A percentile compares a stretch with the other conserved stretches of the same genome.
Evolutionary conservation across 2,888 invertebrate species (phyloP).

Genomic region (Macrosoma leucophasiata): DNA sequence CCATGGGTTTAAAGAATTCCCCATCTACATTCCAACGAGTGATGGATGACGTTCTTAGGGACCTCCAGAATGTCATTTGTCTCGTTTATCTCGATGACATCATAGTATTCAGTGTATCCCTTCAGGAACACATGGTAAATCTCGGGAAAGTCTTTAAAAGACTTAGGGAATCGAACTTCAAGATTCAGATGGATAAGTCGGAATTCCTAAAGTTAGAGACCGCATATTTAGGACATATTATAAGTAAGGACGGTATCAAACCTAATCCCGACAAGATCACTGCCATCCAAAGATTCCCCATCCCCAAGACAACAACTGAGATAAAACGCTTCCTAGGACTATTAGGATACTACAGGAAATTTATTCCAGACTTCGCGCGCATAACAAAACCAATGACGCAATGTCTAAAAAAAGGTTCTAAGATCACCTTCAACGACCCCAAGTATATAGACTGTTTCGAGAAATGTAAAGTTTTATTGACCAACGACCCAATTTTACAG

Average conservation of each 20-base stretch:
- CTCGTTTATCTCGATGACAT: conserved; percentile 32
- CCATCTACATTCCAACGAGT: conserved; percentile 31
- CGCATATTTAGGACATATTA: not conserved
- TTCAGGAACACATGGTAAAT: conserved; percentile 27
- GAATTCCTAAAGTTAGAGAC: conserved; percentile 26
- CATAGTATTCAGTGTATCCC: conserved; percentile 26
- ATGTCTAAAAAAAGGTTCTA: not conserved
- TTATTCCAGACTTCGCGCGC: conserved; percentile 1
- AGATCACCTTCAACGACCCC: conserved; percentile 1
- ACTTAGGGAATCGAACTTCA: conserved; percentile 25
- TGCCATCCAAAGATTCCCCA: not conserved
- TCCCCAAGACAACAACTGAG: conserved; percentile 1
- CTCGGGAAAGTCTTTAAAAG: conserved; percentile 25
- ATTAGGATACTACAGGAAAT: conserved; percentile 27
- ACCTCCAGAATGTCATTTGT: conserved; percentile 18
- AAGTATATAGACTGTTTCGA: conserved; percentile 1
- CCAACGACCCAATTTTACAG: conserved; percentile 12
- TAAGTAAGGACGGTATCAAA: not conserved
- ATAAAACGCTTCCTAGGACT: conserved; percentile 3
- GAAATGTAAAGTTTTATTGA: not conserved
- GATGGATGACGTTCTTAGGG: conserved; percentile 28
- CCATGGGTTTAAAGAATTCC: conserved; percentile 27
- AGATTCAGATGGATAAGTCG: conserved; percentile 28
- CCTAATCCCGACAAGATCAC: conserved; percentile 6
- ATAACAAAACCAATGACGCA: conserved; percentile 3